Conservation (phyloP, 2,888 invertebrate species). For the Mythimna pallens region DNA sequence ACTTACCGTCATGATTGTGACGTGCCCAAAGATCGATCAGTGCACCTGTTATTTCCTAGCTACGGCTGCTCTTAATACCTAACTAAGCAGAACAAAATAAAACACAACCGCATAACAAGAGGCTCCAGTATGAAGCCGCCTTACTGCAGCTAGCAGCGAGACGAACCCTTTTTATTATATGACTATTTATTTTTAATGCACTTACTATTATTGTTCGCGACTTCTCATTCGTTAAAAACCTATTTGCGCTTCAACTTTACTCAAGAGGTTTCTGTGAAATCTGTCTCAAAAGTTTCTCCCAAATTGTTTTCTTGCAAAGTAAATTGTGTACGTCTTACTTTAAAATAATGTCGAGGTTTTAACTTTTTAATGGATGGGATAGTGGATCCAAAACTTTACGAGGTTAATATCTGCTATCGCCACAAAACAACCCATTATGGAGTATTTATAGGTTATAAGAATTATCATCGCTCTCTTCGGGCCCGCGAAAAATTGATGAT, state of each 20-base stretch:
- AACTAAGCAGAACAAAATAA: neutral
- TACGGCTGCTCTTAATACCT: neutral
- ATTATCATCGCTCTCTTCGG: neutral
- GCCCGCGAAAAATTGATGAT: no score
- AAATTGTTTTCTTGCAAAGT: constrained; percentile 38
- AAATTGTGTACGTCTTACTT: constrained; percentile 21
- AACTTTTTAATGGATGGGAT: neutral
- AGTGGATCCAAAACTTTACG: neutral
- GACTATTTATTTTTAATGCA: constrained; percentile 66
- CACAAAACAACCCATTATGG: neutral
- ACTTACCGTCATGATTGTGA: no score
- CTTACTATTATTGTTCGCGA: constrained; percentile 61
- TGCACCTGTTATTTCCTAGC: neutral
- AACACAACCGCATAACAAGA: neutral
- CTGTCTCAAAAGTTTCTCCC: constrained; percentile 47
- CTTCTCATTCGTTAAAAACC: constrained; percentile 57
- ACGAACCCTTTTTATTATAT: constrained; percentile 56
- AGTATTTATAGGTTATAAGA: neutral
- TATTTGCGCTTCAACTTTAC: constrained; percentile 57
- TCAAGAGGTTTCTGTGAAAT: constrained; percentile 49
- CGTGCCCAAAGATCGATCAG: neutral
- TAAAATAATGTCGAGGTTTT: constrained; percentile 14
- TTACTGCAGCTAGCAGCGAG: constrained; percentile 9
- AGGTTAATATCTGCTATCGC: neutral
- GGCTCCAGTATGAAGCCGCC: constrained; percentile 28